phyloP scores from a whole-genome alignment of 1,140 invertebrate species.

The Tetramorium alpestre region DNA sequence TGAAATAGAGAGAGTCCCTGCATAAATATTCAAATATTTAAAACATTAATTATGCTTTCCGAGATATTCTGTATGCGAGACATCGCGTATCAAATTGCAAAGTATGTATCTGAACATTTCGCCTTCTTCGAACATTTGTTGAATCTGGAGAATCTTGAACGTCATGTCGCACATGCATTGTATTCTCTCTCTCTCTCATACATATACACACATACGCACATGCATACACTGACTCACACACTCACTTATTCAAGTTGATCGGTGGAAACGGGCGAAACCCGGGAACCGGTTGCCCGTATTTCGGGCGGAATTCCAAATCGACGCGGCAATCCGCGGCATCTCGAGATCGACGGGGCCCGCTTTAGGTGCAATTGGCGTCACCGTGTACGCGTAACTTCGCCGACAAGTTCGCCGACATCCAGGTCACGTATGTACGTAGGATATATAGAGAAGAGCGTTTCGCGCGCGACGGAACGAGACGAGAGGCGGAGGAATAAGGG shows the following conservation, averaged over 20 bases:
- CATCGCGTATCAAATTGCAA: neutral
- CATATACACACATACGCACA: no score
- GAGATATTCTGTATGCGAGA: neutral
- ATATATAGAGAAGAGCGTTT: slow-evolving; percentile 11
- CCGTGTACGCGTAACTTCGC: slow-evolving; percentile 54
- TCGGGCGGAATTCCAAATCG: slow-evolving; percentile 60
- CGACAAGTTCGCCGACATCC: slow-evolving; percentile 40
- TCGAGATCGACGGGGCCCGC: slow-evolving; percentile 60
- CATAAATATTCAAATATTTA: neutral
- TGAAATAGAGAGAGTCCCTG: neutral
- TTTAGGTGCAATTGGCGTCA: slow-evolving; percentile 61
- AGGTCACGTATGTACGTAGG: slow-evolving; percentile 59
- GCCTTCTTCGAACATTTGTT: slow-evolving; percentile 25
- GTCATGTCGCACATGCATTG: neutral
- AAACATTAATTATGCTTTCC: neutral
- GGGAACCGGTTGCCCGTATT: slow-evolving; percentile 48
- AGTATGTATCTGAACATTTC: neutral
- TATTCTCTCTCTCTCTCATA: neutral
- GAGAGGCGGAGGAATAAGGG: neutral
- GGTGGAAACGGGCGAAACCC: neutral
- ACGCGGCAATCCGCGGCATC: slow-evolving; percentile 50
- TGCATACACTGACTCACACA: neutral
- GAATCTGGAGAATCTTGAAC: slow-evolving; percentile 32
- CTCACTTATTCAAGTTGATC: neutral
- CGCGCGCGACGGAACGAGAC: neutral